Base-by-base conservation (phyloP, 2,113 vertebrate genomes). In the Neolamprologus ventralis region DNA sequence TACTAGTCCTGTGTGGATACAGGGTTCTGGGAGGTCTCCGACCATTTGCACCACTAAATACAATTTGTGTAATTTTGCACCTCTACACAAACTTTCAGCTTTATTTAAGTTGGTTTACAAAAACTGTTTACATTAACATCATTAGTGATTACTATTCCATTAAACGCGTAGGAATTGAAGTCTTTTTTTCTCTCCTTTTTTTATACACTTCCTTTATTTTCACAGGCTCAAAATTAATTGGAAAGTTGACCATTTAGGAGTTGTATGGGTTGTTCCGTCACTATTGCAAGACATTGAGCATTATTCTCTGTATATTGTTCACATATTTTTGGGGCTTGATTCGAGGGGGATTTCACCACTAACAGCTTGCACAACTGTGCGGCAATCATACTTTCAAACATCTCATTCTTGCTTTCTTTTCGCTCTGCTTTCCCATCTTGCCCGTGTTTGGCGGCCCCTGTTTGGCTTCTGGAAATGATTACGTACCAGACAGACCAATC, bases 401-500 rank as follows among this genome's bases (percentile, higher is more conserved):
- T 79, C 13, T 35, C 40, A 19, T 55, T 60, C 45, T 63, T 28
- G n/a, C 58, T 60, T 65, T 26, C 54, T 63, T 49, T 40, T 10
- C 14, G 7, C n/a, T 42, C 65, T 23, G 35, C 35, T 40, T 42
- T 42, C 65, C 37, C 37, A 26, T 45, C 49, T 81, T 63, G 53
- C 60, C 54, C 33, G 26, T 53, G 88, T 91, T 85, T 85, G 78
- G 78, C 82, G 4, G 88, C 65, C 90, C 23, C 42, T 7, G 42
- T 53, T 85, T 65, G 51, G 60, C 83, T 87, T 96, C 95, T 96
- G 96, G 95, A 95, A 96, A 86, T 94, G 85, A 96, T 96, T 96
- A 96, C 53, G 82, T 85, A 83, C 92, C 93, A 95, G 95, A 95
- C 95, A 87, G 94, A 91, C 92, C 94, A 95, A 96, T 95, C 93